Conservation (phyloP, 30 jellyfish, hydroid and myxozoan genomes). For the Hydractinia echinata region DNA sequence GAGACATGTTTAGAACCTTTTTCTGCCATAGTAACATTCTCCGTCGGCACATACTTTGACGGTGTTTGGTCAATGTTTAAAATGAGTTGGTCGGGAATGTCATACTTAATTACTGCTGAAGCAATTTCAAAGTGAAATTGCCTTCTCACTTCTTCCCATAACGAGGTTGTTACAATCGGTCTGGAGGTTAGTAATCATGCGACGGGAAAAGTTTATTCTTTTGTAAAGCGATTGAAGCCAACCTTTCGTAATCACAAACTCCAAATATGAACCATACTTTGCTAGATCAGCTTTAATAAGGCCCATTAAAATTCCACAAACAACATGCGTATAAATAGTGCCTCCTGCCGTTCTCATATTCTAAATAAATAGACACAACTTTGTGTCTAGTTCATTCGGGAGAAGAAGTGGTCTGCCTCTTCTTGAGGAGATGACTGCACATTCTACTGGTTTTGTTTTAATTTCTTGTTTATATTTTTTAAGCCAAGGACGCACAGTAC, state of each 20-base stretch:
- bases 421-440: constrained; percentile 20
- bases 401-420: not conserved
- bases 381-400: not conserved
- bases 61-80: constrained; percentile 8
- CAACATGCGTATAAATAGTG: constrained; percentile 3
- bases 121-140: constrained; percentile 22
- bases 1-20: constrained; percentile 15
- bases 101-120: constrained; percentile 20
- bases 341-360: not conserved
- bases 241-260: constrained; percentile 18
- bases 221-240: constrained; percentile 18
- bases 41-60: constrained; percentile 26
- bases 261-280: not conserved
- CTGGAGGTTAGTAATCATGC: not conserved
- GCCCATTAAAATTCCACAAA: constrained; percentile 18
- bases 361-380: not conserved
- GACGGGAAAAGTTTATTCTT: not conserved
- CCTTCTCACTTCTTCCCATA: constrained; percentile 9
- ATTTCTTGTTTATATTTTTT: too few species aligned
- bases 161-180: constrained; percentile 14
- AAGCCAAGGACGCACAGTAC: too few species aligned
- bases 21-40: constrained; percentile 24
- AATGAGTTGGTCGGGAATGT: constrained; percentile 6
- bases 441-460: constrained; percentile 12
- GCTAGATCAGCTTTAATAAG: not conserved